Evolutionary conservation across 2,113 vertebrate genomes (phyloP), one percentile per base, ranked within the genome.

Genomic region (Camelus dromedarius): DNA sequence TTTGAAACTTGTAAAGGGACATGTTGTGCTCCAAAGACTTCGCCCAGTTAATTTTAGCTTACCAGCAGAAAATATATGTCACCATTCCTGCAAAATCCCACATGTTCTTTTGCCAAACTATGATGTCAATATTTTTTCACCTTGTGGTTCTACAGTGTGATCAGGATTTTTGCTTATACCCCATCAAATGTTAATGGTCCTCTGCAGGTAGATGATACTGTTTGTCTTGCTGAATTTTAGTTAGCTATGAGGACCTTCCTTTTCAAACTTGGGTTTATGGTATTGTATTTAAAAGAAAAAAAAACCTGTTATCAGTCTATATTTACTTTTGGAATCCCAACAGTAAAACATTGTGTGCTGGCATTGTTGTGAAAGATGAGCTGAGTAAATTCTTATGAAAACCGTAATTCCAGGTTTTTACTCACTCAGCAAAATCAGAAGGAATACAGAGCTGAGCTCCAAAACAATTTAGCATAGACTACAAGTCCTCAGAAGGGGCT

Each of bases 211-310:
- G 50, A n/a, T 76, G 20, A 92, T 22, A 50, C 16, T 73, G 10
- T 95, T 95, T 94, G 38, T 18, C 46, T 95, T 72, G 80, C 82
- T 95, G 69, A 96, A 75, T 10, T 95, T 92, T 92, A 97, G 42
- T 42, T 79, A 88, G n/a, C 67, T 83, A 24, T 62, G 70, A 18
- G 8, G 77, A 72, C 12, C 10, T 97, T 97, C 94, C 70, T 69
- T 91, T 95, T 82, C 67, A 77, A 52, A 32, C 72, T 83, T n/a
- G 64, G 58, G 18, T 97, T 79, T 28, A 3, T 48, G 26, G 3
- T 52, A 87, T 82, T 96, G 98, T 76, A 79, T 97, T 84, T 93
- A 30, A 30, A 88, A 35, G 38, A 42, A 42, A 42, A 42, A 42
- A 80, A 92, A 89, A 76, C 69, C 15, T 82, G 52, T 67, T 89